A percentile compares a stretch with the other conserved stretches of the same genome.
phyloP scores from a whole-genome alignment of 2,797 vertebrate genomes.

The Simalia tracyae region DNA sequence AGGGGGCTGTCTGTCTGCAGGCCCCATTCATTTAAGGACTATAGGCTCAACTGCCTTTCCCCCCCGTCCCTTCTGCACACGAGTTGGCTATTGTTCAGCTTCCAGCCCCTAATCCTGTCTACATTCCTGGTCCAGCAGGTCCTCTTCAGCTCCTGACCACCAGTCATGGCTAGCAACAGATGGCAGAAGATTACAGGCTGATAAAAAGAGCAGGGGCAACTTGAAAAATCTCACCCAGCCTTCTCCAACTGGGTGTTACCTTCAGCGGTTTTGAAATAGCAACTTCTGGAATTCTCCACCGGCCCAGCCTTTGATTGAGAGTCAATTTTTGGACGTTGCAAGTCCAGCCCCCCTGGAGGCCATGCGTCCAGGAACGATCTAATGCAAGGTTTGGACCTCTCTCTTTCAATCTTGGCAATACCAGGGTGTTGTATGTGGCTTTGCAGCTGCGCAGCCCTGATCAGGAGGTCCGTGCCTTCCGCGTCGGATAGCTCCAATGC shows the following conservation, averaged over 20 bases:
- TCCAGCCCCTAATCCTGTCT: constrained; percentile 7
- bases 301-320: not conserved
- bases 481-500: too few species aligned
- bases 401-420: too few species aligned
- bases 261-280: not conserved
- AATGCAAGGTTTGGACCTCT: not conserved
- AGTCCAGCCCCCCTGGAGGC: not conserved
- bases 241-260: not conserved
- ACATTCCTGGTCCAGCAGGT: not conserved
- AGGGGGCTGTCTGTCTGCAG: constrained; percentile 23
- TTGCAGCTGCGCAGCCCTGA: too few species aligned
- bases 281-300: not conserved
- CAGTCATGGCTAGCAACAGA: not conserved
- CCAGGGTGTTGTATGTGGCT: too few species aligned
- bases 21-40: constrained; percentile 19
- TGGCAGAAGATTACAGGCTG: not conserved
- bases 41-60: constrained; percentile 25
- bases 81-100: not conserved
- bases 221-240: not conserved
- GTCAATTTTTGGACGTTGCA: not conserved
- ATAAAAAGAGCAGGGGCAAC: not conserved
- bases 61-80: not conserved
- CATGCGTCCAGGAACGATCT: not conserved
- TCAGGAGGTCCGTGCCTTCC: too few species aligned
- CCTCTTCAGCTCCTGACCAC: not conserved